These are phyloP conservation scores for Pelusios castaneus DNA, from an alignment of 2,113 vertebrate species.

Conservation along the genomic window DNA sequence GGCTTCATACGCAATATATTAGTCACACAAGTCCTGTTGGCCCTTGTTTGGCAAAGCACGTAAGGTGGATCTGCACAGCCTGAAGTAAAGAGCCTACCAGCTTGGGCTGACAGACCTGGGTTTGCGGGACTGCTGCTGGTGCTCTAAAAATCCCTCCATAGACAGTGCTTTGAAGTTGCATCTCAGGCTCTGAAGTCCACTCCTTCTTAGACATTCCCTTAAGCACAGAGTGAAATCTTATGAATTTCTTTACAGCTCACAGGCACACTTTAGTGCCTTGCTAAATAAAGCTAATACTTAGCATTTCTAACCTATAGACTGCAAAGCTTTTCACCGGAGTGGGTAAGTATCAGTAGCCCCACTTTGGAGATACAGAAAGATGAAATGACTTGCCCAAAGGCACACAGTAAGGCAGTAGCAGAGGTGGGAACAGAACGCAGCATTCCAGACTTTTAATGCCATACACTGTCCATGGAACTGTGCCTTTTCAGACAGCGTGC, in stretches of 20 bases:
- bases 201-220: too few species aligned
- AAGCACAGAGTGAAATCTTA: not conserved
- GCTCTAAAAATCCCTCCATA: too few species aligned
- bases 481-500: conserved; percentile 26
- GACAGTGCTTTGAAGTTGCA: too few species aligned
- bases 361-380: not conserved
- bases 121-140: too few species aligned
- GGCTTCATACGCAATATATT: not conserved
- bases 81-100: too few species aligned
- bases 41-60: not conserved
- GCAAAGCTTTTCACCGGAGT: not conserved
- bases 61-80: not conserved
- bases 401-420: conserved; percentile 8
- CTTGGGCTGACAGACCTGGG: too few species aligned
- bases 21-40: not conserved
- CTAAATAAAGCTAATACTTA: not conserved
- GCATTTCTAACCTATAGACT: not conserved
- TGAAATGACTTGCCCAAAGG: conserved; percentile 26
- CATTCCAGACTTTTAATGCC: not conserved
- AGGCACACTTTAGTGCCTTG: not conserved
- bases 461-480: not conserved
- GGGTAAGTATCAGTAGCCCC: not conserved
- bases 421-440: conserved; percentile 25
- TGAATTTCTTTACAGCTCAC: not conserved
- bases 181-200: too few species aligned